Base-by-base conservation (phyloP, 2,113 vertebrate species). In the Empidonax alnorum region DNA sequence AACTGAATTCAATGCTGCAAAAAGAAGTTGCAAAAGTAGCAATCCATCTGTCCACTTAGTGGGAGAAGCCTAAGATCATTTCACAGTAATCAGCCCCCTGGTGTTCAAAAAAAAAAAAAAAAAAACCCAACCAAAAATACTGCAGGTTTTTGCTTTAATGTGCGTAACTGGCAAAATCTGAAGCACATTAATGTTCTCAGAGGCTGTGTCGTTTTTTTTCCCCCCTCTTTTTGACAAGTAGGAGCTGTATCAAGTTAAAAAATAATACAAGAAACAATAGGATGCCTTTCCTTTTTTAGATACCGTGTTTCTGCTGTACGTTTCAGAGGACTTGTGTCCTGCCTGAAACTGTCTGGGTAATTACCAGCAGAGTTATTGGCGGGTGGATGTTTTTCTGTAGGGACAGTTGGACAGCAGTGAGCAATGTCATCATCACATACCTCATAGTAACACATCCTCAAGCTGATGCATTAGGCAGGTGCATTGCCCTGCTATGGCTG, bases 41-140 rank as follows among this genome's bases (percentile, higher is more conserved):
- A 78, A 95, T 95, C 97, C 95, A 95, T 97, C 96, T 96, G 94
- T 87, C 94, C 68, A 79, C 85, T 94, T 96, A 91, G 95, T 96
- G 94, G 94, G 95, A 93, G 95, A 94, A 96, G 87, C 75, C 62
- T n/a, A 71, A 94, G 87, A 82, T 92, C 59, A 9, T 82, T 94
- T 90, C 93, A 82, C 80, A 67, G 91, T 78, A 83, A 93, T 93
- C 95, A 90, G 93, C 80, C 90, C 82, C 78, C 82, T 82, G 90
- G 81, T 74, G 82, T 88, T 92, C 74, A 50, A 78, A 88, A 92
- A 62, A 79, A 75, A 56, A 50, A 81, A 39, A 9, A 88, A 92
- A 62, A 74, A 76, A 55, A 8, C 9, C 6, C 15, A 24, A 69
- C 35, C 71, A 82, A 35, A 92, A 95, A 66, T 79, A 69, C 52